phyloP scores from a whole-genome alignment of 64 coral and sea anemone genomes.

The Pocillopora damicornis region DNA sequence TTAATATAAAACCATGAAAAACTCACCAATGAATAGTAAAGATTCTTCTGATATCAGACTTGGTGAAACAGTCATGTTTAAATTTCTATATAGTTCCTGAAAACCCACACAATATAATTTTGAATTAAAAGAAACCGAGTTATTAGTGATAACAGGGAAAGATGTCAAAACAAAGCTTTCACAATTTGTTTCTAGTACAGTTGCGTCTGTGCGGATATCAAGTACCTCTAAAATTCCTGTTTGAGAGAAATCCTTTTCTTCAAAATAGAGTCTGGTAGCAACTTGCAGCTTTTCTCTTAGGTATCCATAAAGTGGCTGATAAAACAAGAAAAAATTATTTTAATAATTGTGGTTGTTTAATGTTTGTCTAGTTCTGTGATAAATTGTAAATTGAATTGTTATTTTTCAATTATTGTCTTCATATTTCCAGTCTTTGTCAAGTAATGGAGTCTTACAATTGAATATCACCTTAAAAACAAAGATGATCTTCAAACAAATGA shows the following conservation, averaged over 20 bases:
- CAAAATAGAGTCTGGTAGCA: conserved; percentile 92
- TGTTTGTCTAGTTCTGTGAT: too few relatives aligned
- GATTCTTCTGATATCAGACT: conserved; percentile 58
- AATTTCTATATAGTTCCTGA: conserved; percentile 81
- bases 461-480: too few relatives aligned
- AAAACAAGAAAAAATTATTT: not conserved
- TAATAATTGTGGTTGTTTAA: too few relatives aligned
- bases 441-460: too few relatives aligned
- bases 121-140: not conserved
- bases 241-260: conserved; percentile 84
- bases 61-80: conserved; percentile 68
- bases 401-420: too few relatives aligned
- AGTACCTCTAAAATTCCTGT: conserved; percentile 70
- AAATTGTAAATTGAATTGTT: too few relatives aligned
- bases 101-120: not conserved
- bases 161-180: not conserved
- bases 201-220: not conserved
- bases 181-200: too few relatives aligned
- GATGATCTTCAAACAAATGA: too few relatives aligned
- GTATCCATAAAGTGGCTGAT: conserved; percentile 84
- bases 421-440: too few relatives aligned
- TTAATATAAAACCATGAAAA: not conserved
- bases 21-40: conserved; percentile 70
- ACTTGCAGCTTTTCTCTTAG: conserved; percentile 78
- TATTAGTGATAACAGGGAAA: not conserved